Conservation (phyloP, 2,113 vertebrate species). For the Lepus timidus region DNA sequence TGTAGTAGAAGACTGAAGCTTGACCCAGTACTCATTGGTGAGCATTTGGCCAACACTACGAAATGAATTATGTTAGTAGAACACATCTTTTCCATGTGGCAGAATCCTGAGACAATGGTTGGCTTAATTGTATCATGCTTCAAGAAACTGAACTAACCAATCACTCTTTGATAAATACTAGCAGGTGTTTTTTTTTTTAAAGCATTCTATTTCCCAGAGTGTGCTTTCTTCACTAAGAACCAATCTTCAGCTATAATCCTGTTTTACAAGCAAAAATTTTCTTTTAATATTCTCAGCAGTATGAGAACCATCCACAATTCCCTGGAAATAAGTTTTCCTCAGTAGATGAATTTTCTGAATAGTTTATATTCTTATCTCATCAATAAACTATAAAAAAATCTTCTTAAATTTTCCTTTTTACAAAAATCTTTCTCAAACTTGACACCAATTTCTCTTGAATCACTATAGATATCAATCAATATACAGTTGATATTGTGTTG, state of each 20-base stretch:
- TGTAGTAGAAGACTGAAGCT: neutral
- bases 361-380: conserved; percentile 35
- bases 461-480: neutral
- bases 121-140: neutral
- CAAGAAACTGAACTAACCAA: neutral
- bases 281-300: conserved; percentile 20
- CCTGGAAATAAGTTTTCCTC: neutral
- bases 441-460: neutral
- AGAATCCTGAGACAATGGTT: neutral
- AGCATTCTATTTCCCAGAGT: neutral
- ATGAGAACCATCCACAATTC: neutral
- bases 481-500: neutral
- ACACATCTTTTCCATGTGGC: neutral
- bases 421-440: conserved; percentile 42
- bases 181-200: neutral
- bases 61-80: neutral
- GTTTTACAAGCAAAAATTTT: conserved; percentile 1
- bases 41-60: neutral
- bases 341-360: neutral
- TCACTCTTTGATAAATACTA: conserved; percentile 18
- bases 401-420: conserved; percentile 34
- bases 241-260: neutral
- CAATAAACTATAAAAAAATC: neutral
- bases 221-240: conserved; percentile 3
- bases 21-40: neutral